Evolutionary conservation across 1,140 invertebrate genomes (phyloP).

Genomic region (Solenopsis invicta): DNA sequence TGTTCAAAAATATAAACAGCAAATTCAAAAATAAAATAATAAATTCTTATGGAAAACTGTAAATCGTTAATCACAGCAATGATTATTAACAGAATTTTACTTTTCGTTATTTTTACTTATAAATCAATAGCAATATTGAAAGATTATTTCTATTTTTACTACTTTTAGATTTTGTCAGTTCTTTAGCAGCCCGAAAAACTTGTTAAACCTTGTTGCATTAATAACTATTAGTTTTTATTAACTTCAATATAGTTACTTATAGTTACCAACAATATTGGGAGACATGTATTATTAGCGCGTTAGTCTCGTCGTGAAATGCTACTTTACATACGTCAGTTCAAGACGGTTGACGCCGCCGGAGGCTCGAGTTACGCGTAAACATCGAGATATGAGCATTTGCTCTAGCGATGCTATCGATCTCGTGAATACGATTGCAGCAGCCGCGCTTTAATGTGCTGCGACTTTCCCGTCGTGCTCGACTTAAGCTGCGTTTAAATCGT

Average conservation of each 20-base stretch:
- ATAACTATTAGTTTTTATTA: too few species aligned
- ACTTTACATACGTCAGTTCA: too few species aligned
- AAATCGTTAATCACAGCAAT: not conserved
- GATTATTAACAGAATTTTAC: not conserved
- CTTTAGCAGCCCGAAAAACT: not conserved
- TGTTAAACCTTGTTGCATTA: not conserved
- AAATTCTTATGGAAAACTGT: not conserved
- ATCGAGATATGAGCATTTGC: not conserved
- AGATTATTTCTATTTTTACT: not conserved
- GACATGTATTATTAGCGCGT: not conserved
- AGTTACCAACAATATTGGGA: not conserved
- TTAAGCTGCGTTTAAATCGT: slow-evolving; percentile 15
- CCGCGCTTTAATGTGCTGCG: slow-evolving; percentile 24
- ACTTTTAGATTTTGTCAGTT: not conserved
- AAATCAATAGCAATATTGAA: not conserved
- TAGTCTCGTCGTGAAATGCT: not conserved
- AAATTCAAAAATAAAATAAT: not conserved
- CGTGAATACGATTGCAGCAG: slow-evolving; percentile 19
- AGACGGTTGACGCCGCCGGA: not conserved
- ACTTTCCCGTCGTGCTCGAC: slow-evolving; percentile 21
- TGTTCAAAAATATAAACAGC: not conserved
- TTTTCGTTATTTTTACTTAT: not conserved
- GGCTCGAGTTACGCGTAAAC: slow-evolving; percentile 9
- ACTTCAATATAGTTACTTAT: too few species aligned
- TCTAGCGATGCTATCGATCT: slow-evolving; percentile 51